Base-by-base conservation (phyloP, 2,888 invertebrate genomes). In the Hermaeophaga mercurialis region DNA sequence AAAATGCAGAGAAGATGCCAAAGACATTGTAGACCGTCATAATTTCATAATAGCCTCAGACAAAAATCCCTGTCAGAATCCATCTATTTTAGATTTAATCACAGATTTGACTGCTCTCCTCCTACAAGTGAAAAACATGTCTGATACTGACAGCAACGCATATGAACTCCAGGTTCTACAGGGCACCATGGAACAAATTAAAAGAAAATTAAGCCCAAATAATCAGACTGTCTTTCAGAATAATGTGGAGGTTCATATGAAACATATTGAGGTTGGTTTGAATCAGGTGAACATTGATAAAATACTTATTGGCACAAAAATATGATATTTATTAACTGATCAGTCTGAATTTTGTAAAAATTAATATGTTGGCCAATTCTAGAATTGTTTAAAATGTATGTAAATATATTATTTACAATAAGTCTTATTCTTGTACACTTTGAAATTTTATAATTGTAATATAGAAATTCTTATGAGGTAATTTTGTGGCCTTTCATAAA, bases 161-260 rank as follows among this genome's bases (percentile, higher is more conserved):
- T 94, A 94, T 78, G 95, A 96, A 74, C 81, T 96, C 50, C 90
- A 91, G 76, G 91, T 94, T 14, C 80, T 95, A 38, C 92, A 94
- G 79, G 95, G 68, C 14, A 93, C 96, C 33, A 88, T 96, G 81
- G 89, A 90, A 70, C 90, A 94, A 73, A 91, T 96, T 46, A 91
- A 92, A 77, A 83, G 86, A 56, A 88, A 90, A 70, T 77, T 95
- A 52, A 86, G 87, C 66, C 85, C 87, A 1, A 81, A 83, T 38
- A 93, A 94, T 78, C 84, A 89, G 66, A 84, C 84, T 66, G 80
- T 87, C 36, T 94, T 94, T 78, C 90, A 94, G 77, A 91, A 91
- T 76, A 86, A 86, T 75, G 90, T 97, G 4, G 96, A 96, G 78
- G 89, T 93, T 63, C 95, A 94, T 70, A 88, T 96, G 84, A 91